Evolutionary conservation across 2,888 invertebrate species (phyloP), one percentile per base, ranked within the genome.

Genomic region (Cabera pusaria): DNA sequence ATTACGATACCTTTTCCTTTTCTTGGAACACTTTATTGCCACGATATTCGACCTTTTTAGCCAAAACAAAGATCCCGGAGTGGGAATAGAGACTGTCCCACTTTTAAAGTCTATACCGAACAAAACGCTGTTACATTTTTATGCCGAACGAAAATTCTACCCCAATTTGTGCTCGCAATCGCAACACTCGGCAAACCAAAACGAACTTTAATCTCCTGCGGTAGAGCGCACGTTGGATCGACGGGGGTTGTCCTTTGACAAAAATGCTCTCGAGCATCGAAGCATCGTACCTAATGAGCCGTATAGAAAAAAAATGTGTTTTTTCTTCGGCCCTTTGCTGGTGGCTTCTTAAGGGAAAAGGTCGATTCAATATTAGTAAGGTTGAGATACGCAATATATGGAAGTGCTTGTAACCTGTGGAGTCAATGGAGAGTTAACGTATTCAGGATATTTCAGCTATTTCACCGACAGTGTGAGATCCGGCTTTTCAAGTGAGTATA

Each of bases 271-370:
- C 44, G 49, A 51, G 51, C 51, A 54, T 52, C 56, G 56, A 52
- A 62, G 61, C 60, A 66, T 63, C 61, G 57, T 52, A 56, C 34
- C 61, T 70, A 70, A 68, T 70, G 69, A 70, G 69, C 60, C 63
- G 39, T 63, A 55, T 52, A 55, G 60, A 48, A 44, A 41, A 45
- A 56, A 58, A 64, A 59, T 53, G 48, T 59, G 55, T 59, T 67
- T 54, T 61, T 36, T 52, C 53, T 49, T 55, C 46, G 45, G 59
- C 46, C 50, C 49, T 47, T 37, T 57, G 45, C 52, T 44, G 29
- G 24, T 25, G 38, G 29, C 26, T 44, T 50, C 52, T 53, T 55
- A 51, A 33, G 55, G 49, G 53, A 48, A 48, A 63, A 66, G 64
- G 66, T 65, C 62, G 63, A 64, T 60, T 63, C 56, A 51, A 60